These are phyloP conservation scores for Limnephilus marmoratus DNA, from an alignment of 2,888 invertebrate species.

Conservation along the genomic window DNA sequence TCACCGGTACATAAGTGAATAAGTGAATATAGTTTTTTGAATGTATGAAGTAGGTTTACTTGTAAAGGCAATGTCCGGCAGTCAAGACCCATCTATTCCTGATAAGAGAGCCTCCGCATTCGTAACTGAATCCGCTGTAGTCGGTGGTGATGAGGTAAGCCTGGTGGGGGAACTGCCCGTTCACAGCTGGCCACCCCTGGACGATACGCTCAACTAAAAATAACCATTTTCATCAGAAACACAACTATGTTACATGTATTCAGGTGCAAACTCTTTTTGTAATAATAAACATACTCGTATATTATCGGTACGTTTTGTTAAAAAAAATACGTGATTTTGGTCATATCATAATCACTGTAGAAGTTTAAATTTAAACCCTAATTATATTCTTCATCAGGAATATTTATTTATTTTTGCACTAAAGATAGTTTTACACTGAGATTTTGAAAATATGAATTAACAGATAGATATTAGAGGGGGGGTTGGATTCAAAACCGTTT, in stretches of 20 bases:
- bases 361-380: background rate
- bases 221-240: background rate
- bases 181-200: constrained; percentile 67
- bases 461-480: background rate
- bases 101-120: constrained; percentile 69
- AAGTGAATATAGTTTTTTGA: background rate
- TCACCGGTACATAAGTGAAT: background rate
- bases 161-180: constrained; percentile 69
- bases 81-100: constrained; percentile 69
- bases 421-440: background rate
- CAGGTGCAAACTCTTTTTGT: no score
- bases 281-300: no score
- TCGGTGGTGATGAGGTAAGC: constrained; percentile 67
- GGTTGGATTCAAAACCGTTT: background rate
- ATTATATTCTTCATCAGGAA: background rate
- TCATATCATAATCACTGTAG: no score
- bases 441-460: background rate
- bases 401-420: background rate
- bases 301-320: no score
- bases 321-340: no score
- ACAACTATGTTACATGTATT: background rate
- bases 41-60: constrained; percentile 36
- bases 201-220: constrained; percentile 68
- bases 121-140: constrained; percentile 67
- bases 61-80: constrained; percentile 68